phyloP scores from a whole-genome alignment of 2,797 vertebrate genomes.

The Rhincodon typus region DNA sequence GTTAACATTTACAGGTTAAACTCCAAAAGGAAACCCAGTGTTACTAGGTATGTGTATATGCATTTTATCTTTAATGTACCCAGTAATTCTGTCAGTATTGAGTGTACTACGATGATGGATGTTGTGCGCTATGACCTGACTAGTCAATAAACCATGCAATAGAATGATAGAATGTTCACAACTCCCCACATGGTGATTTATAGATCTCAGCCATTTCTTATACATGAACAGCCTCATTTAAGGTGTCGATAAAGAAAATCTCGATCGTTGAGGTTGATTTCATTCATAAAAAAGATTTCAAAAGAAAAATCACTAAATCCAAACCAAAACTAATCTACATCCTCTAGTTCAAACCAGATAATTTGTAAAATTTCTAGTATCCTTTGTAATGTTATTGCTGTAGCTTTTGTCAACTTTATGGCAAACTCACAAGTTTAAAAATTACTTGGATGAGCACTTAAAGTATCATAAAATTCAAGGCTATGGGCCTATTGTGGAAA shows the following conservation, averaged over 20 bases:
- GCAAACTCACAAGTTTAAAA: neutral
- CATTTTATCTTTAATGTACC: neutral
- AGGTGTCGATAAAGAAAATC: neutral
- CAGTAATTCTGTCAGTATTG: neutral
- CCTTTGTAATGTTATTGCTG: neutral
- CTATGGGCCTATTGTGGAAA: too few species aligned
- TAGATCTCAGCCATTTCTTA: neutral
- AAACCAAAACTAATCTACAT: neutral
- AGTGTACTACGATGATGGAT: neutral
- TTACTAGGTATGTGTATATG: constrained; percentile 53
- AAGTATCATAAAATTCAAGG: too few species aligned
- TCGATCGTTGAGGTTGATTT: neutral
- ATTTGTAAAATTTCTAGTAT: neutral
- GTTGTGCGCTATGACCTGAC: neutral
- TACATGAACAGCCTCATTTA: neutral
- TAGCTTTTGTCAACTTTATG: neutral
- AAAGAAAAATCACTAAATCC: neutral
- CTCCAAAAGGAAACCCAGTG: constrained; percentile 58
- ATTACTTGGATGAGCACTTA: too few species aligned
- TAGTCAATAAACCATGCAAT: neutral
- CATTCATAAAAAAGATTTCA: neutral
- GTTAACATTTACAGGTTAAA: constrained; percentile 53
- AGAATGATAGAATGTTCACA: neutral
- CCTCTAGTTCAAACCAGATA: neutral
- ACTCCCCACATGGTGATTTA: neutral